Conservation (phyloP, 2,113 vertebrate species). For the Gymnarchus niloticus region DNA sequence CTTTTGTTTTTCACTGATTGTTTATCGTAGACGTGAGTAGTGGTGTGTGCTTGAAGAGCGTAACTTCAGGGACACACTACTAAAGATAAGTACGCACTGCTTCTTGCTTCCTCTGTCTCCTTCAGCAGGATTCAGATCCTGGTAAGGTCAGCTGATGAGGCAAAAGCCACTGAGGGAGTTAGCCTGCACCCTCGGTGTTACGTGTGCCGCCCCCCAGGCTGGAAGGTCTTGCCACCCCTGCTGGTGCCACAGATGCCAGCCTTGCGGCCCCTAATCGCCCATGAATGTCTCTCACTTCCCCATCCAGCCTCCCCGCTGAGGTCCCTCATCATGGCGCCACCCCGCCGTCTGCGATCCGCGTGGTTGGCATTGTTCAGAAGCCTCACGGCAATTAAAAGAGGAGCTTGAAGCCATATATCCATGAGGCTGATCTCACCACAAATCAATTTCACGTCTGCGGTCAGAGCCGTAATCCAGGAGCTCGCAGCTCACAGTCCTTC, state of each 20-base stretch:
- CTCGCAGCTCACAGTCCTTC: not conserved
- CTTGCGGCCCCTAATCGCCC: no score
- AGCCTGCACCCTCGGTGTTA: not conserved
- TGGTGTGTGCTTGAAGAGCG: not conserved
- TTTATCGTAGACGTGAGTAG: not conserved
- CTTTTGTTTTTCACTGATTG: not conserved
- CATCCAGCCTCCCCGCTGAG: not conserved
- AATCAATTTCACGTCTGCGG: not conserved
- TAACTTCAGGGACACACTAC: not conserved
- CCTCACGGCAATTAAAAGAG: not conserved
- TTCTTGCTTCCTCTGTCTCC: not conserved
- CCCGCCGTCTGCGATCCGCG: not conserved
- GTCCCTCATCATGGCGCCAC: not conserved
- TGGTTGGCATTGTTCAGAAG: not conserved
- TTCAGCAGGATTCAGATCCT: not conserved
- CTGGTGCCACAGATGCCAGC: not conserved
- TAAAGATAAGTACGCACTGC: not conserved
- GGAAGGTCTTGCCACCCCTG: not conserved
- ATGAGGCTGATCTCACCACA: not conserved
- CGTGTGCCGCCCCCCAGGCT: no score
- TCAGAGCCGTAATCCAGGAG: not conserved
- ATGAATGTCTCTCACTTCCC: not conserved
- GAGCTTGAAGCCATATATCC: not conserved
- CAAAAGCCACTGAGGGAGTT: not conserved
- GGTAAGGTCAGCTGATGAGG: not conserved